Evolutionary conservation across 2,113 vertebrate genomes (phyloP).

Genomic region (Synodontis membranacea): DNA sequence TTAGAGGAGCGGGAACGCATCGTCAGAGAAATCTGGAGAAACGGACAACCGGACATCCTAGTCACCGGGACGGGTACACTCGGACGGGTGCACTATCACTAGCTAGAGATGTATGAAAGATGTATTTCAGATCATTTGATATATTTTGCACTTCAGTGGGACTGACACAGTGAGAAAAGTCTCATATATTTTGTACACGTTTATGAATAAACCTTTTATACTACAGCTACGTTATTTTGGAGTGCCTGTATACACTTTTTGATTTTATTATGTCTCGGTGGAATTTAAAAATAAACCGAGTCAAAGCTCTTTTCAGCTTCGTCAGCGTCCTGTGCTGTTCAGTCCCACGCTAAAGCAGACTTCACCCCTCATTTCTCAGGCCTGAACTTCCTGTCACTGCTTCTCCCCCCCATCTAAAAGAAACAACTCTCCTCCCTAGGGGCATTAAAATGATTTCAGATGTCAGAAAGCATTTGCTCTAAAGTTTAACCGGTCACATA

Average conservation of each 20-base stretch:
- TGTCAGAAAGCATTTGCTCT: slow-evolving; percentile 17
- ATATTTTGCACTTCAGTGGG: background rate
- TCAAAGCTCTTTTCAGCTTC: background rate
- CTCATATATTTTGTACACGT: background rate
- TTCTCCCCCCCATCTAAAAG: background rate
- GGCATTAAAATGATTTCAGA: slow-evolving; percentile 5
- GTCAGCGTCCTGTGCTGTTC: background rate
- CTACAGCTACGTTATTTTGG: background rate
- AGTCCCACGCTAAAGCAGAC: background rate
- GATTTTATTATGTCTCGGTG: background rate
- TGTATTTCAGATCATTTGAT: background rate
- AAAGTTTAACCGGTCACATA: background rate
- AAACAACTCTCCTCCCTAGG: background rate
- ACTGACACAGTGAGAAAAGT: background rate
- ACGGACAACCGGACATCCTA: slow-evolving; percentile 92
- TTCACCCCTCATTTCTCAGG: slow-evolving; percentile 9
- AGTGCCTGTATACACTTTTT: background rate
- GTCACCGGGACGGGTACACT: slow-evolving; percentile 81
- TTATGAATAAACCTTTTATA: background rate
- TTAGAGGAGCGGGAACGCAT: slow-evolving; percentile 93
- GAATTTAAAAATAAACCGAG: background rate
- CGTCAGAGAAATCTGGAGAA: slow-evolving; percentile 96
- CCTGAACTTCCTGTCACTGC: slow-evolving; percentile 12
- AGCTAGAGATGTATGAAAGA: slow-evolving; percentile 44
- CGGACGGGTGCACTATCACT: slow-evolving; percentile 86